phyloP scores from a whole-genome alignment of 2,797 vertebrate genomes.

The Perodicticus potto region DNA sequence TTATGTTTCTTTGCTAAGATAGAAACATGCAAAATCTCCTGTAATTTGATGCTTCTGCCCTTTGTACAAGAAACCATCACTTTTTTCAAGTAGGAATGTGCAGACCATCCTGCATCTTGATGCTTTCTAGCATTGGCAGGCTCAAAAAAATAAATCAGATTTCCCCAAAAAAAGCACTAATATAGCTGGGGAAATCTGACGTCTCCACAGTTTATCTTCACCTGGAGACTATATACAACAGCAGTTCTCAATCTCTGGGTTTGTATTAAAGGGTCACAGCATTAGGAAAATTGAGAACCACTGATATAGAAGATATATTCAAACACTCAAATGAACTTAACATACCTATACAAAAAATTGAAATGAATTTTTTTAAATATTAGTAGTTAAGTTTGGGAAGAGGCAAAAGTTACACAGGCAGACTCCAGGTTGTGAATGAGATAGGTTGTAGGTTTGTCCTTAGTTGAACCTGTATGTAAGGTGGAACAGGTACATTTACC shows the following conservation, averaged over 20 bases:
- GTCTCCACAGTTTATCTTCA: background rate
- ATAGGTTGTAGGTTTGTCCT: too few species aligned
- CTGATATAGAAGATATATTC: background rate
- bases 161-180: background rate
- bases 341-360: background rate
- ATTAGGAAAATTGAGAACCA: too few species aligned
- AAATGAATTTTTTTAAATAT: background rate
- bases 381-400: background rate
- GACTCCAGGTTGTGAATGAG: too few species aligned
- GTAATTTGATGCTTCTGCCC: background rate
- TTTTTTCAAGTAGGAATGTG: background rate
- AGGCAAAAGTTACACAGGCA: background rate
- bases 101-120: background rate
- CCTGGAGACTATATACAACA: background rate
- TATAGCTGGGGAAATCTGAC: background rate
- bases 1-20: background rate
- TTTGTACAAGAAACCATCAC: background rate
- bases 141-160: background rate
- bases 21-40: background rate
- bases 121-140: background rate
- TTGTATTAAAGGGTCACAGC: too few species aligned
- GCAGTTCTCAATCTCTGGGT: too few species aligned
- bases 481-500: too few species aligned
- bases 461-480: too few species aligned
- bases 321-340: constrained; percentile 12